These are phyloP conservation scores for Halcyon malimbica DNA, from an alignment of 2,113 vertebrate genomes.

Conservation along the genomic window DNA sequence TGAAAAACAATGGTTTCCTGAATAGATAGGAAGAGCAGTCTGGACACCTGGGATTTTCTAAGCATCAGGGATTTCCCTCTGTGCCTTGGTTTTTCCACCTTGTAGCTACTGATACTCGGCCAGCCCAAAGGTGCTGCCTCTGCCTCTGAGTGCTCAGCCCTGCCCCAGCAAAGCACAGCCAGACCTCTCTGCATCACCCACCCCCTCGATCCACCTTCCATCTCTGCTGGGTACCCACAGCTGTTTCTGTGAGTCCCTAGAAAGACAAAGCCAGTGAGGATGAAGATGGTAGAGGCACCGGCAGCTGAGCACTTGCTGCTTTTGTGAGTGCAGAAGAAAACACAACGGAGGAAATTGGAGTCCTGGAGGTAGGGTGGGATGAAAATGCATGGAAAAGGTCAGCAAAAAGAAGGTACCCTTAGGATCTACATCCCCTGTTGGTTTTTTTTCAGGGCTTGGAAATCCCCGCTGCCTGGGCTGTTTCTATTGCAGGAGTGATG, in stretches of 20 bases:
- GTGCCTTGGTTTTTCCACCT: not conserved
- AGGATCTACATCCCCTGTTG: not conserved
- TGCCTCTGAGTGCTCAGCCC: not conserved
- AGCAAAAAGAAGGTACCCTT: not conserved
- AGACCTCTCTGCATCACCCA: not conserved
- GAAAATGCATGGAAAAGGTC: not conserved
- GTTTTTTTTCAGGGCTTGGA: not conserved
- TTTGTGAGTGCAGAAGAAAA: not conserved
- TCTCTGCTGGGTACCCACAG: not conserved
- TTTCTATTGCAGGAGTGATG: not conserved
- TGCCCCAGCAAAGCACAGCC: not conserved
- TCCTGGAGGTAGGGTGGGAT: not conserved
- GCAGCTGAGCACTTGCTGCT: accelerated
- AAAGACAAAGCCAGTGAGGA: accelerated
- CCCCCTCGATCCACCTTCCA: not conserved
- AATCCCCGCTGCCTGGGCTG: not conserved
- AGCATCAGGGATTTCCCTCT: not conserved
- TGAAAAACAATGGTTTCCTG: not conserved
- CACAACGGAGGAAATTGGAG: not conserved
- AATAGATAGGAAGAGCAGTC: not conserved
- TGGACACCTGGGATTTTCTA: not conserved
- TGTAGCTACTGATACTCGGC: not conserved
- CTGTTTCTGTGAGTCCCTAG: not conserved
- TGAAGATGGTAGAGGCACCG: not conserved
- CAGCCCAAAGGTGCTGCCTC: not conserved